Evolutionary conservation across 2,797 vertebrate species (phyloP).

Genomic region (Masticophis lateralis): DNA sequence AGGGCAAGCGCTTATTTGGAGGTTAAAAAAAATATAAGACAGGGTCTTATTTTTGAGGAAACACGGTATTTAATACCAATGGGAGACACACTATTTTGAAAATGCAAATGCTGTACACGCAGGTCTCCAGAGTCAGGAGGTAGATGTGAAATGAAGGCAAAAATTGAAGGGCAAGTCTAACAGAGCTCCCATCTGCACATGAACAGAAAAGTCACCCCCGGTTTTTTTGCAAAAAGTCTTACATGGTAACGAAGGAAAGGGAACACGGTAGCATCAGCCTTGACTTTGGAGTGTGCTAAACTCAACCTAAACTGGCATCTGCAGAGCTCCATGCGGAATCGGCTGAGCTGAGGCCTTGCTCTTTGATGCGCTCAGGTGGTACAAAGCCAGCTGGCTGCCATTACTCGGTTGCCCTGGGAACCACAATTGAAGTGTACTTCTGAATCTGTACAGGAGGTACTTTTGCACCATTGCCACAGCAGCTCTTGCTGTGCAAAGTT

Average conservation of each 20-base stretch:
- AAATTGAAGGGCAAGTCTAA: background rate
- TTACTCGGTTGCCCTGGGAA: constrained; percentile 70
- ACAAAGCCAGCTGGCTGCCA: constrained; percentile 70
- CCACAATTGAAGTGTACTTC: constrained; percentile 69
- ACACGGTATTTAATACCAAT: background rate
- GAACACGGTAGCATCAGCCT: background rate
- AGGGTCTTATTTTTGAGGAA: no score
- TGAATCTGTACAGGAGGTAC: constrained; percentile 66
- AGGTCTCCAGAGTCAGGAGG: background rate
- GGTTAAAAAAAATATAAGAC: no score
- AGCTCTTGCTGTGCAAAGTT: constrained; percentile 63
- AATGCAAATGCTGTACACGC: background rate
- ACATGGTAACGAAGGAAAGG: background rate
- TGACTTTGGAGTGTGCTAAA: constrained; percentile 55
- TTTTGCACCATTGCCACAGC: constrained; percentile 64
- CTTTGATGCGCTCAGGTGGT: constrained; percentile 69
- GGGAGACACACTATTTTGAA: background rate
- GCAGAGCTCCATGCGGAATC: constrained; percentile 56
- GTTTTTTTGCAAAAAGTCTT: background rate
- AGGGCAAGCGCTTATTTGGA: no score
- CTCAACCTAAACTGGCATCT: constrained; percentile 46
- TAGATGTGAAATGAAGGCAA: background rate
- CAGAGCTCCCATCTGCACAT: background rate
- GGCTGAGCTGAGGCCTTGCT: constrained; percentile 47
- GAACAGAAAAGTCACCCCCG: background rate